Percentiles rank a stretch among this genome's conserved stretches.
Conservation (phyloP, 2,113 vertebrate genomes). For the Urocynchramus pylzowi region DNA sequence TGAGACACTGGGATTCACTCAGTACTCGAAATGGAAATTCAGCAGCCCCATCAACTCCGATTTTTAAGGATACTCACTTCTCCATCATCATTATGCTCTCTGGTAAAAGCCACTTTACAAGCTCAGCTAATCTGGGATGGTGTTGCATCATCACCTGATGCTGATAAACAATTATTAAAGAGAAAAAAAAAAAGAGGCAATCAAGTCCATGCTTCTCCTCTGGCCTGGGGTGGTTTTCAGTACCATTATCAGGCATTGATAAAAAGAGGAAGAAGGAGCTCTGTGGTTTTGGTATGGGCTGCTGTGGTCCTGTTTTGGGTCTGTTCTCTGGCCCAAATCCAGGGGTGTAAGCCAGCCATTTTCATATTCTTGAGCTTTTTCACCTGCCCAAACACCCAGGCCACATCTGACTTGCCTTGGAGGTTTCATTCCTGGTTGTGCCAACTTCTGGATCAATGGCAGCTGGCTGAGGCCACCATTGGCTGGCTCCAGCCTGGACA, state of each 20-base stretch:
- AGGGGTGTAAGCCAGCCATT: neutral
- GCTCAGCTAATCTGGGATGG: neutral
- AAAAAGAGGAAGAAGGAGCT: neutral
- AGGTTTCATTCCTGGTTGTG: neutral
- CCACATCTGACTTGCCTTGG: neutral
- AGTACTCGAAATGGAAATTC: neutral
- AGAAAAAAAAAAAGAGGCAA: neutral
- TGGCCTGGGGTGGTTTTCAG: neutral
- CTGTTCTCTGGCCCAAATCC: neutral
- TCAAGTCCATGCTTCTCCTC: neutral
- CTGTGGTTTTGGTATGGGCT: accelerated
- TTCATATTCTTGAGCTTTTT: neutral
- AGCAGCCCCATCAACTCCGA: neutral
- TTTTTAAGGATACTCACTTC: neutral
- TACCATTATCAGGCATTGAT: neutral
- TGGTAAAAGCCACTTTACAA: neutral
- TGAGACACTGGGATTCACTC: neutral
- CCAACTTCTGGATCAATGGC: neutral
- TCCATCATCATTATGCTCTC: neutral
- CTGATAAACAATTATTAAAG: neutral
- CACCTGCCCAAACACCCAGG: neutral
- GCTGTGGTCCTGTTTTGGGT: accelerated
- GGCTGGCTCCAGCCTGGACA: accelerated
- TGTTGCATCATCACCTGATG: neutral
- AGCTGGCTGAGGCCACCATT: accelerated